These are phyloP conservation scores for Accipiter cooperii DNA, from an alignment of 2,113 vertebrate species.

Conservation along the genomic window DNA sequence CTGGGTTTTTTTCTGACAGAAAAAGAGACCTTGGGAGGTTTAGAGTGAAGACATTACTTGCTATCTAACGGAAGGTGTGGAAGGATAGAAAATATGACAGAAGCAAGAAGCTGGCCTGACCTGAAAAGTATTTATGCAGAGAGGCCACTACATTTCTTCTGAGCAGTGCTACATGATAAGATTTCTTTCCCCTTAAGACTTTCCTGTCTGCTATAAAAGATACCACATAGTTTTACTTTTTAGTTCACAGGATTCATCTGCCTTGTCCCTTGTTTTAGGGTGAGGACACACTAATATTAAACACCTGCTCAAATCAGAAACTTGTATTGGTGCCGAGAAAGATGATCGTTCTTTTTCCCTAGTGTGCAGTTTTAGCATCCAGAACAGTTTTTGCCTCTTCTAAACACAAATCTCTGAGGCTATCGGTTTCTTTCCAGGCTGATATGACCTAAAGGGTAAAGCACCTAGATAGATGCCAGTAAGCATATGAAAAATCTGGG, in stretches of 20 bases:
- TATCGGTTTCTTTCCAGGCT: neutral
- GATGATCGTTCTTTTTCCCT: neutral
- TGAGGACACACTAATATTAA: neutral
- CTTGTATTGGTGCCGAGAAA: neutral
- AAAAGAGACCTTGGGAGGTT: neutral
- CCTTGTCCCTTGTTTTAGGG: neutral
- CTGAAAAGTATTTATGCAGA: neutral
- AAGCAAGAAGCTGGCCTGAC: neutral
- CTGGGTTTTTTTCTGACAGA: neutral
- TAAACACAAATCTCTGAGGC: neutral
- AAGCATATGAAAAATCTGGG: neutral
- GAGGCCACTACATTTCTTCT: neutral
- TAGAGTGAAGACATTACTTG: neutral
- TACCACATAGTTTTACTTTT: neutral
- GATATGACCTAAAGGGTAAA: neutral
- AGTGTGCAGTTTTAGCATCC: neutral
- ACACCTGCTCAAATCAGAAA: neutral
- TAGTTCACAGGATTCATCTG: neutral
- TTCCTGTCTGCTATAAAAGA: neutral
- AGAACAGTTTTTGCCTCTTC: neutral
- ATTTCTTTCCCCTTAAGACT: neutral
- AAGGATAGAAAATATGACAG: neutral
- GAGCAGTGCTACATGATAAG: neutral
- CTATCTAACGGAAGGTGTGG: neutral
- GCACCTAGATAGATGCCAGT: no score